These are phyloP conservation scores for Pygathrix nemaeus DNA, from an alignment of 2,113 vertebrate genomes.

Conservation along the genomic window DNA sequence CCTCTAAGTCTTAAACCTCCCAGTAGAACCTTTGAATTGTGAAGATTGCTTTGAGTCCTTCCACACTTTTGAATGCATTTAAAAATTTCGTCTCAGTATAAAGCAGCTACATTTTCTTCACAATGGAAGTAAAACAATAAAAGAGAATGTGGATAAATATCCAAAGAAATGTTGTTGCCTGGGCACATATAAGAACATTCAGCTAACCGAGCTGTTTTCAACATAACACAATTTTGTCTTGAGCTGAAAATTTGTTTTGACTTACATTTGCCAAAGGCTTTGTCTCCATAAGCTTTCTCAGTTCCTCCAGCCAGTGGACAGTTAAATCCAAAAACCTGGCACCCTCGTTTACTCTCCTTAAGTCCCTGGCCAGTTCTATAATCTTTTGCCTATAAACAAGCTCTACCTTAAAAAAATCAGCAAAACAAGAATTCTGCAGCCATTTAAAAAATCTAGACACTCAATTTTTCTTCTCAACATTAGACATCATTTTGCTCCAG, in stretches of 20 bases:
- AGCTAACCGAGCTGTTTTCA: neutral
- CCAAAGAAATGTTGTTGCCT: neutral
- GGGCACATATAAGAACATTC: neutral
- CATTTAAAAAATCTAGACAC: neutral
- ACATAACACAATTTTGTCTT: neutral
- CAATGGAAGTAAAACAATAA: neutral
- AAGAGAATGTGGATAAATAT: neutral
- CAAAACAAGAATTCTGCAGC: neutral
- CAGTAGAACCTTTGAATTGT: neutral
- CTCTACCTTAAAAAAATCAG: neutral
- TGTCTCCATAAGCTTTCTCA: neutral
- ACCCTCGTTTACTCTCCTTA: neutral
- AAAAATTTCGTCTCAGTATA: neutral
- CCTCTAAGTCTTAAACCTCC: neutral
- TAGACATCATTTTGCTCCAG: neutral
- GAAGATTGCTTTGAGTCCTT: neutral
- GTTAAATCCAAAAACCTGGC: neutral
- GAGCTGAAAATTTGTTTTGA: neutral
- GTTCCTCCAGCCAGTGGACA: too few species aligned
- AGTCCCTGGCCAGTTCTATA: neutral
- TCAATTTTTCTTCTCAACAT: neutral
- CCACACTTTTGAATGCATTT: neutral
- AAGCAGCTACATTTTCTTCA: neutral
- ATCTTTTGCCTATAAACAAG: slow-evolving; percentile 28
- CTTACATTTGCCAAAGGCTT: neutral